These are phyloP conservation scores for Eurosta solidaginis DNA, from an alignment of 1,140 invertebrate genomes.

Conservation along the genomic window DNA sequence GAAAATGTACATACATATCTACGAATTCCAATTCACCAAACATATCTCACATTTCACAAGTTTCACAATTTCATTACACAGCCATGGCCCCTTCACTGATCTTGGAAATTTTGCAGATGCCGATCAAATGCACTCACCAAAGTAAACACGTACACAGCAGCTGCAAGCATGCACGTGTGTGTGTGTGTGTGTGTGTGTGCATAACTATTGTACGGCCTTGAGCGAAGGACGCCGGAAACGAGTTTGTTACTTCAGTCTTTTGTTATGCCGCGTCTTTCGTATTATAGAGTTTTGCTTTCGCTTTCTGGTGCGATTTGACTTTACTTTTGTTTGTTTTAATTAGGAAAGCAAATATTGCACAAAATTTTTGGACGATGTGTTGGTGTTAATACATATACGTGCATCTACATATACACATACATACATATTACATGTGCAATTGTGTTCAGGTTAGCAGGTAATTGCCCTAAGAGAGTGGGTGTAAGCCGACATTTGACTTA, in stretches of 20 bases:
- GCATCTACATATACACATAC: not conserved
- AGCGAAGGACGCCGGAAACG: slow-evolving; percentile 27
- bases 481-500: not conserved
- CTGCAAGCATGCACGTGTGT: not conserved
- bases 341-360: not conserved
- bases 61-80: slow-evolving; percentile 18
- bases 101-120: not conserved
- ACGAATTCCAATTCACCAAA: not conserved
- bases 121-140: not conserved
- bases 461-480: not conserved
- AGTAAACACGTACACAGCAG: not conserved
- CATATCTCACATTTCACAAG: slow-evolving; percentile 4
- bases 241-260: slow-evolving; percentile 10
- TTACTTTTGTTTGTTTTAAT: slow-evolving; percentile 7
- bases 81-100: not conserved
- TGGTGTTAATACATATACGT: not conserved
- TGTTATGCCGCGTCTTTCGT: not conserved
- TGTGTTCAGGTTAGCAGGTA: not conserved
- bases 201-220: not conserved
- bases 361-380: not conserved
- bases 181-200: not conserved
- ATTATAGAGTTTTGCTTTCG: not conserved
- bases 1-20: not conserved
- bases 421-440: not conserved
- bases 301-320: not conserved